These are phyloP conservation scores for Ormyrus rosae DNA, from an alignment of 2,888 invertebrate genomes.

Conservation along the genomic window DNA sequence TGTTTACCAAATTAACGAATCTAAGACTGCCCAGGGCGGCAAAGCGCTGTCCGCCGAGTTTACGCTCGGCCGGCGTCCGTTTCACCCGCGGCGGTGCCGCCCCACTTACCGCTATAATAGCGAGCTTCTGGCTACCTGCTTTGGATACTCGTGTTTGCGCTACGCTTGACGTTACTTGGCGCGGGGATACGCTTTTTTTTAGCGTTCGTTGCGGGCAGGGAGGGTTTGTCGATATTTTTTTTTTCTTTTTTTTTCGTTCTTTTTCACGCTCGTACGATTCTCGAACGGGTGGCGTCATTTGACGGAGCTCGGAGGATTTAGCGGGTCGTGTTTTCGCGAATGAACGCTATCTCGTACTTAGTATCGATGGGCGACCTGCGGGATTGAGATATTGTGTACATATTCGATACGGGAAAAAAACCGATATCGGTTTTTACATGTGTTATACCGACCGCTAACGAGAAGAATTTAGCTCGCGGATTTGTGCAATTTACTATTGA, in stretches of 20 bases:
- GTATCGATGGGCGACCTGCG: conserved; percentile 29
- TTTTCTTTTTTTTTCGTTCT: neutral
- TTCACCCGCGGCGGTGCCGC: too few relatives aligned
- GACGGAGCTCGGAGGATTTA: conserved; percentile 1
- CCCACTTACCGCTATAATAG: too few relatives aligned
- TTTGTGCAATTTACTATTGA: conserved; percentile 37
- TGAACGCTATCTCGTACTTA: neutral
- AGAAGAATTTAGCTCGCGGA: neutral
- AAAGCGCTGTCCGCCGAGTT: too few relatives aligned
- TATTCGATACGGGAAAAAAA: conserved; percentile 4
- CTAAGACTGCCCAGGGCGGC: conserved; percentile 49
- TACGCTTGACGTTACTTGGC: too few relatives aligned
- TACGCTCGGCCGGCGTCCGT: too few relatives aligned
- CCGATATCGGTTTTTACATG: conserved; percentile 4
- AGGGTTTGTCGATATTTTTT: too few relatives aligned
- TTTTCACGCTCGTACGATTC: conserved; percentile 2
- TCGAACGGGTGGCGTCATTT: conserved; percentile 9
- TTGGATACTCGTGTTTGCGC: too few relatives aligned
- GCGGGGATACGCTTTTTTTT: too few relatives aligned
- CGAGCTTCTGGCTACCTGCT: too few relatives aligned
- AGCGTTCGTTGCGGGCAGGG: too few relatives aligned
- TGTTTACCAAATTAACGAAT: conserved; percentile 62
- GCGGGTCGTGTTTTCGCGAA: conserved; percentile 5
- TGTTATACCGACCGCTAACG: conserved; percentile 1
- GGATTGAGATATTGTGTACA: conserved; percentile 36